phyloP scores from a whole-genome alignment of 2,797 vertebrate species.

The Tragopan temminckii region DNA sequence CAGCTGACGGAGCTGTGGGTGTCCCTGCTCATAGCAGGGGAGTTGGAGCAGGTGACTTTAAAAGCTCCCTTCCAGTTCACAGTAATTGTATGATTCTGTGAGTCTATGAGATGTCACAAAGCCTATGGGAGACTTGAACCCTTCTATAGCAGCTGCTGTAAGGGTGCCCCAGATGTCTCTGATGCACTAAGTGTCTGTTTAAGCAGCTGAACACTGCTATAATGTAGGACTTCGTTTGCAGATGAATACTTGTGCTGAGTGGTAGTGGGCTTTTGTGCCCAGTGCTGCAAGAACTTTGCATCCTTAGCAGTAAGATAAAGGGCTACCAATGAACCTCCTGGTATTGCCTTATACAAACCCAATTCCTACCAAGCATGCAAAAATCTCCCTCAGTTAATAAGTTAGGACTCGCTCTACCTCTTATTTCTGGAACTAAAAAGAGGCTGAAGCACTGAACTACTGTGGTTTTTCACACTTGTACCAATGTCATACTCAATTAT shows the following conservation, averaged over 20 bases:
- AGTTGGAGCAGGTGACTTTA: too few relatives aligned
- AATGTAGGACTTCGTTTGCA: background rate
- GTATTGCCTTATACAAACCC: background rate
- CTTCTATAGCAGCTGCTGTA: fast-evolving
- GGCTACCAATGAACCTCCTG: background rate
- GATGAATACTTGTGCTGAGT: background rate
- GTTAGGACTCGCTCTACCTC: background rate
- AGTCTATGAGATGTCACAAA: background rate
- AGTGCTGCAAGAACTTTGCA: background rate
- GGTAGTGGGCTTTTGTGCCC: background rate
- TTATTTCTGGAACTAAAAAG: background rate
- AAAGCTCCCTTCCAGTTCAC: too few relatives aligned
- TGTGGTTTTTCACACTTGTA: background rate
- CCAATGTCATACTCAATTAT: background rate
- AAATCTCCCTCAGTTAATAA: background rate
- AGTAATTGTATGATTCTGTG: too few relatives aligned
- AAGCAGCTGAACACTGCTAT: background rate
- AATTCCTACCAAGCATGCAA: background rate
- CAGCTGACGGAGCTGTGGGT: too few relatives aligned
- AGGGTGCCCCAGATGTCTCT: background rate
- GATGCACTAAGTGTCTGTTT: background rate
- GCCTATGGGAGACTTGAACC: background rate
- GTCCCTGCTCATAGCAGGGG: too few relatives aligned
- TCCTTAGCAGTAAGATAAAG: background rate
- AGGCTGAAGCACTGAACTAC: background rate